phyloP scores from a whole-genome alignment of 2,113 vertebrate species.

The Theristicus caerulescens region DNA sequence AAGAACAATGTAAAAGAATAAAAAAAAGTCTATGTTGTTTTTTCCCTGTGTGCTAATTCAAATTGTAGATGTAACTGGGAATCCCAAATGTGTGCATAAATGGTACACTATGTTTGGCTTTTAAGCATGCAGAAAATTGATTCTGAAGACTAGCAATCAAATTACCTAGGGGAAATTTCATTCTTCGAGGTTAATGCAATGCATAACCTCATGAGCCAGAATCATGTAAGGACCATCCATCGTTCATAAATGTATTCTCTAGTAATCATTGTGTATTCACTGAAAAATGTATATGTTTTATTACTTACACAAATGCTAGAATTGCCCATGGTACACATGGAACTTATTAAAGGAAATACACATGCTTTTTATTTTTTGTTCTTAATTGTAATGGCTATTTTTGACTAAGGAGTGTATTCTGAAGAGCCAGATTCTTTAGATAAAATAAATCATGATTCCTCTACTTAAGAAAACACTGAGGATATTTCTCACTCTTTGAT shows the following conservation, averaged over 20 bases:
- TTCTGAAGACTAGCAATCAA: background rate
- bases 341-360: background rate
- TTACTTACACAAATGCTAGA: background rate
- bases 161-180: background rate
- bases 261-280: background rate
- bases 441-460: background rate
- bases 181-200: background rate
- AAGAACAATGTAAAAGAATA: background rate
- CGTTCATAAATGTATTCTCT: background rate
- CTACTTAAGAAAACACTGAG: background rate
- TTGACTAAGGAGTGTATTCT: background rate
- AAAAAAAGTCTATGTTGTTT: background rate
- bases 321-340: background rate
- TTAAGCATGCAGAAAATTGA: background rate
- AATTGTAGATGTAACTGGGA: background rate
- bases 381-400: background rate
- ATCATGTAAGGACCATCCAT: background rate
- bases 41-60: background rate
- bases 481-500: background rate
- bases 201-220: background rate
- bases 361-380: background rate
- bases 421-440: background rate
- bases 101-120: background rate
- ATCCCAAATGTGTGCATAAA: background rate
- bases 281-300: background rate